phyloP scores from a whole-genome alignment of 2,888 invertebrate genomes.

The Agriotes lineatus region DNA sequence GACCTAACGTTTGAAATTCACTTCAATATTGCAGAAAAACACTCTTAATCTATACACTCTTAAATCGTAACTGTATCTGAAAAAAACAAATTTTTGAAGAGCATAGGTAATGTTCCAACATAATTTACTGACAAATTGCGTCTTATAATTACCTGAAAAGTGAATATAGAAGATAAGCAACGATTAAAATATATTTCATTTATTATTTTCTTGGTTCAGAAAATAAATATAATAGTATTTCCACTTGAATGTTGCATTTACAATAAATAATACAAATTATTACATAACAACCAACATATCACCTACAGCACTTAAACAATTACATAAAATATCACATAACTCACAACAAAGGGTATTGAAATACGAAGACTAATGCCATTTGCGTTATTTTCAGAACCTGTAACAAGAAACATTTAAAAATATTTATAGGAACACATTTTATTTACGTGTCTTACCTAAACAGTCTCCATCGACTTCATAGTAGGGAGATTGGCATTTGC shows the following conservation, averaged over 20 bases:
- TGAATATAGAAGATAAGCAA: too few species aligned
- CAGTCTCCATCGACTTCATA: slow-evolving; percentile 52
- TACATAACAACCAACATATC: neutral
- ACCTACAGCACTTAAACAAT: slow-evolving; percentile 2
- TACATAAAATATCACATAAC: slow-evolving; percentile 2
- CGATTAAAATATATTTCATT: too few species aligned
- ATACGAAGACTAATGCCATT: neutral
- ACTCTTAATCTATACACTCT: too few species aligned
- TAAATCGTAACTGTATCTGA: too few species aligned
- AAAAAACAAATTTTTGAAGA: too few species aligned
- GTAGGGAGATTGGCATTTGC: slow-evolving; percentile 52
- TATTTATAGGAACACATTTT: neutral
- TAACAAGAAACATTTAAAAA: neutral
- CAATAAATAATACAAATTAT: neutral
- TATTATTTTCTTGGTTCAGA: too few species aligned
- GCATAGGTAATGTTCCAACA: too few species aligned
- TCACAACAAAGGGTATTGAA: neutral
- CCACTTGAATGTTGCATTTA: neutral
- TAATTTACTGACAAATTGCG: too few species aligned
- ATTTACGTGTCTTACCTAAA: slow-evolving; percentile 29
- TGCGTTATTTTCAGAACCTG: neutral
- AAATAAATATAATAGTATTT: neutral
- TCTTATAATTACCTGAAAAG: too few species aligned
- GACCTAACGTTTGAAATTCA: too few species aligned
- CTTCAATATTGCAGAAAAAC: too few species aligned